A percentile compares a stretch with the other conserved stretches of the same genome.
Evolutionary conservation across 1,140 invertebrate species (phyloP).

Genomic region (Drosophila pandora): DNA sequence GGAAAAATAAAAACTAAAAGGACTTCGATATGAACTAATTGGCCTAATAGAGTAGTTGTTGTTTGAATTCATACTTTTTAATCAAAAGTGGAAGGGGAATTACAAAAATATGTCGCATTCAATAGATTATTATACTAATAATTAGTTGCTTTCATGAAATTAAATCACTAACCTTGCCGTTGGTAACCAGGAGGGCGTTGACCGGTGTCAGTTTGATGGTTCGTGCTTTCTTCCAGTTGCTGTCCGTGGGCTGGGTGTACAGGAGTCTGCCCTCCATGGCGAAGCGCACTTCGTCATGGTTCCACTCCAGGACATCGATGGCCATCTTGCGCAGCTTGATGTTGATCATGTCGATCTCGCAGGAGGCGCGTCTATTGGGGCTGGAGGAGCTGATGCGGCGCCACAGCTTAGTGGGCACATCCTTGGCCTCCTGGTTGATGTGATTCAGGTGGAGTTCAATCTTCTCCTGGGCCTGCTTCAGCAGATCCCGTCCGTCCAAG

Average conservation of each 20-base stretch:
- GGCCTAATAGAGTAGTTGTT: neutral
- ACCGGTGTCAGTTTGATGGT: conserved; percentile 94
- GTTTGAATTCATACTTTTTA: neutral
- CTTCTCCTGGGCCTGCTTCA: conserved; percentile 94
- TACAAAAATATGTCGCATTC: too few relatives aligned
- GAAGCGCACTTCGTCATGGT: conserved; percentile 94
- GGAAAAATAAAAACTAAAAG: neutral
- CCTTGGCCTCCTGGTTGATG: conserved; percentile 97
- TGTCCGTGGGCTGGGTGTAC: conserved; percentile 94
- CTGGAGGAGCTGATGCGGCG: conserved; percentile 93
- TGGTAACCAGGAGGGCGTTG: conserved; percentile 94
- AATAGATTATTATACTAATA: too few relatives aligned
- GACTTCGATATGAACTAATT: neutral
- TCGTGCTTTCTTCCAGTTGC: conserved; percentile 93
- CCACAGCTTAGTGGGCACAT: conserved; percentile 95
- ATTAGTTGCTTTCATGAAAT: neutral
- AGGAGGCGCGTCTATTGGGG: conserved; percentile 87
- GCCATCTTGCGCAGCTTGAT: conserved; percentile 96
- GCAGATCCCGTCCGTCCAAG: conserved; percentile 90
- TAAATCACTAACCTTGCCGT: conserved; percentile 88
- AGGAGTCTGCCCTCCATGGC: conserved; percentile 93
- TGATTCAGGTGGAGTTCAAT: conserved; percentile 96
- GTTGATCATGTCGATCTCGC: conserved; percentile 93
- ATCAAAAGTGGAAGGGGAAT: too few relatives aligned
- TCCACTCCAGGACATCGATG: conserved; percentile 96